Conservation (phyloP, 2,113 vertebrate genomes). For the Corythaixoides concolor region DNA sequence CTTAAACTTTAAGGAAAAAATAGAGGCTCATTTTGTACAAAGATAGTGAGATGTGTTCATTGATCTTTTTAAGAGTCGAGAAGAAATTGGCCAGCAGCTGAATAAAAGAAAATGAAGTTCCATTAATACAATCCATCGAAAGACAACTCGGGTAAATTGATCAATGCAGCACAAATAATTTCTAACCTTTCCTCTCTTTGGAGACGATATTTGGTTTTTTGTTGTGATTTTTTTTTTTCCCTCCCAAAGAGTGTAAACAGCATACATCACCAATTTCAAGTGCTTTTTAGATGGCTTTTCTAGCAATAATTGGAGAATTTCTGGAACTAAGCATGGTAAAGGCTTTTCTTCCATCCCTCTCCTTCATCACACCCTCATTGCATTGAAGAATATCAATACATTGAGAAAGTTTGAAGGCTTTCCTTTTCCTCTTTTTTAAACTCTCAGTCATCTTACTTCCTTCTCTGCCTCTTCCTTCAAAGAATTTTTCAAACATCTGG, state of each 20-base stretch:
- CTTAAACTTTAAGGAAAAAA: slow-evolving; percentile 81
- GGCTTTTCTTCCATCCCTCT: neutral
- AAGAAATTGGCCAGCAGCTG: slow-evolving; percentile 76
- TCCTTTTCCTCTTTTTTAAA: neutral
- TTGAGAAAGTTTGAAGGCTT: slow-evolving; percentile 12
- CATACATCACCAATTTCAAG: slow-evolving; percentile 70
- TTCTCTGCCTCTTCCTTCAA: neutral
- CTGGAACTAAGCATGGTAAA: slow-evolving; percentile 59
- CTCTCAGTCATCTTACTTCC: neutral
- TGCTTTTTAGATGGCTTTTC: slow-evolving; percentile 72
- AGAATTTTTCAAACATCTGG: neutral
- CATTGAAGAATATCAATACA: slow-evolving; percentile 49
- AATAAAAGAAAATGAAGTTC: slow-evolving; percentile 84
- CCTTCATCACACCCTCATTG: neutral
- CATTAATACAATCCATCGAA: slow-evolving; percentile 81
- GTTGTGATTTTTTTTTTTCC: neutral
- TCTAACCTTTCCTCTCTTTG: slow-evolving; percentile 78
- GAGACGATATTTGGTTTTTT: slow-evolving; percentile 66
- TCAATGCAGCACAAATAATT: slow-evolving; percentile 80
- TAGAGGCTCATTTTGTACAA: slow-evolving; percentile 76
- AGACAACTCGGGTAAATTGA: slow-evolving; percentile 82
- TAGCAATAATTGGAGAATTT: slow-evolving; percentile 72
- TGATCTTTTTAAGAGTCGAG: slow-evolving; percentile 81
- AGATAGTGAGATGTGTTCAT: slow-evolving; percentile 76
- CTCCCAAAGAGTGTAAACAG: slow-evolving; percentile 65